Evolutionary conservation across 2,797 vertebrate genomes (phyloP), one percentile per base, ranked within the genome.

Genomic region (Alca torda): DNA sequence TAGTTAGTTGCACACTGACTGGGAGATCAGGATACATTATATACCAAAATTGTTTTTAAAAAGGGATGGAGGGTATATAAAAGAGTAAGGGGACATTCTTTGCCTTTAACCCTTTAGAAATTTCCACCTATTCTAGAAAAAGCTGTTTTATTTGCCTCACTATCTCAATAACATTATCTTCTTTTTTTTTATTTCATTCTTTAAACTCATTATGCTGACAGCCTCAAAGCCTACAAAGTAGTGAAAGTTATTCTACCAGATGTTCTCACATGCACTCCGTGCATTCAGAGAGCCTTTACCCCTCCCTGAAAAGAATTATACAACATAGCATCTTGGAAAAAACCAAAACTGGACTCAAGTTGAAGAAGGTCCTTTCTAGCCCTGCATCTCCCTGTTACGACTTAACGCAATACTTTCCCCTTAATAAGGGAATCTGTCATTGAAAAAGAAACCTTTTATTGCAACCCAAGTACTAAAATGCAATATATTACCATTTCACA

Each of bases 261-360:
- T 13, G 13, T 56, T 65, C 28, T 67, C 63, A 64, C 3, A 35
- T 0, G 4, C 7, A 11, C 9, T 57, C 25, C 3, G 0, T 8
- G 56, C 31, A 64, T 25, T 85, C 57, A 51, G 30, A 79, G 65
- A 43, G 41, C 24, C 15, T 37, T 63, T 4, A 92, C 10, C 31
- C 19, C 28, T 80, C 31, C 10, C 45, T 60, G 41, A 48, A 45
- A 12, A 78, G 53, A 90, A 56, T 33, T 41, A 48, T 1, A 72
- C 10, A 70, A 18, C 37, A 13, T 2, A 6, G 4, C 31, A 11
- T 21, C 33, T 30, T 75, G 21, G 21, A 48, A 48, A 41, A 84
- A 84, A 72, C 2, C 14, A 72, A 48, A 74, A 41, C 19, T 19
- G 8, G 7, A 37, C 15, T 35, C 59, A 3, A 3, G 1, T 0